These are phyloP conservation scores for Oncorhynchus keta DNA, from an alignment of 2,113 vertebrate species.

Conservation along the genomic window DNA sequence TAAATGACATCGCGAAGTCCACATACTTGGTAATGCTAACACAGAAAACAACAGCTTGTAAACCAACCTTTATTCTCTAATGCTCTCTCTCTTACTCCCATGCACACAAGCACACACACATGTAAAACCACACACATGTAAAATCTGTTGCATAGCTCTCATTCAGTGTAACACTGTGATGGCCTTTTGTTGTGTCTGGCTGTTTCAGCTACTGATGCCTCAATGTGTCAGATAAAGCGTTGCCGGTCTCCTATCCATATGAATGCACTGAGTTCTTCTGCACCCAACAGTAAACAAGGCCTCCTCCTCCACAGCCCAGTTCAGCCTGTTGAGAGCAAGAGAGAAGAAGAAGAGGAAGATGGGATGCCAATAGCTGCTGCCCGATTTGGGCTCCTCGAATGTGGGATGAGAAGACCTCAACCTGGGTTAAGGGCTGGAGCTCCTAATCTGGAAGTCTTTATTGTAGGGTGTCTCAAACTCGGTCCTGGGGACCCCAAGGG, in stretches of 20 bases:
- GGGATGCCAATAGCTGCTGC: too few relatives aligned
- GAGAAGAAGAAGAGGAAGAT: too few relatives aligned
- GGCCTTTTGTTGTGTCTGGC: constrained; percentile 52
- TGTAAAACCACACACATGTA: background rate
- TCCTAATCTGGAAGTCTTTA: too few relatives aligned
- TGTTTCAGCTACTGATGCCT: constrained; percentile 61
- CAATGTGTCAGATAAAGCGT: constrained; percentile 66
- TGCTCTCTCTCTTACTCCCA: background rate
- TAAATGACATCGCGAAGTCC: too few relatives aligned
- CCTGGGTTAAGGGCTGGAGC: too few relatives aligned
- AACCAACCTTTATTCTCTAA: too few relatives aligned
- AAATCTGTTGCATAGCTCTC: constrained; percentile 42
- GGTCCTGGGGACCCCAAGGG: too few relatives aligned
- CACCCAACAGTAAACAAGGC: background rate
- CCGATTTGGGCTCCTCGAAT: too few relatives aligned
- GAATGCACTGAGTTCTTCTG: constrained; percentile 11
- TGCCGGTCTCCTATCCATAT: constrained; percentile 57
- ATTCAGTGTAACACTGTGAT: constrained; percentile 36
- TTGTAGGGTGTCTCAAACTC: too few relatives aligned
- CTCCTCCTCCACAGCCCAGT: too few relatives aligned
- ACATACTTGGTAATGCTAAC: constrained; percentile 2
- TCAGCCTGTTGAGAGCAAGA: too few relatives aligned
- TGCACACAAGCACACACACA: background rate
- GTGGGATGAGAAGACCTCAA: too few relatives aligned
- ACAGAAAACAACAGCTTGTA: background rate